phyloP scores from a whole-genome alignment of 2,797 vertebrate genomes.

The Myripristis jacobus region DNA sequence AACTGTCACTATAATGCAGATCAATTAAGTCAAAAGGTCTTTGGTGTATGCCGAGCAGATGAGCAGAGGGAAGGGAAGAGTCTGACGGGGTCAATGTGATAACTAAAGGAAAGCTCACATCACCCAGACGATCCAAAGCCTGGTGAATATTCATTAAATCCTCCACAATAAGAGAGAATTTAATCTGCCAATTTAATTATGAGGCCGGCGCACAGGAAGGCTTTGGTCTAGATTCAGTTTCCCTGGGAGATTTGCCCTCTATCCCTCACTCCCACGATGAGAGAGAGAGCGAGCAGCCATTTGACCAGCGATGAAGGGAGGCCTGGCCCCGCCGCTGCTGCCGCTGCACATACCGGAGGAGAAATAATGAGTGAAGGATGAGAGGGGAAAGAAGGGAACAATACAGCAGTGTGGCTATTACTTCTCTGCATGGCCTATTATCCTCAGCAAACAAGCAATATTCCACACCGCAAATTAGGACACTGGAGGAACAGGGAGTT shows the following conservation, averaged over 20 bases:
- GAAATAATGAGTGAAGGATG: slow-evolving; percentile 71
- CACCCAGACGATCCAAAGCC: slow-evolving; percentile 60
- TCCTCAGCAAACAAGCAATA: slow-evolving; percentile 70
- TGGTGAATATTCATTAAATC: slow-evolving; percentile 80
- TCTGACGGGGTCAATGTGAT: slow-evolving; percentile 65
- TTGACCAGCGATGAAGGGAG: slow-evolving; percentile 57
- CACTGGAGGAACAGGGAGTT: slow-evolving; percentile 53
- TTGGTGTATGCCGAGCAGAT: slow-evolving; percentile 21
- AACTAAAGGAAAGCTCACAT: slow-evolving; percentile 64
- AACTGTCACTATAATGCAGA: slow-evolving; percentile 36
- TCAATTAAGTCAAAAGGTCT: slow-evolving; percentile 60
- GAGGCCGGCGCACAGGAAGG: slow-evolving; percentile 71
- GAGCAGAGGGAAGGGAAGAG: slow-evolving; percentile 58
- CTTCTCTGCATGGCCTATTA: slow-evolving; percentile 63
- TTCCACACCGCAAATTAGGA: slow-evolving; percentile 69
- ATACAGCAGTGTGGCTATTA: slow-evolving; percentile 46
- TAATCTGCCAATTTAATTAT: slow-evolving; percentile 82
- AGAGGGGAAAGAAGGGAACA: slow-evolving; percentile 47
- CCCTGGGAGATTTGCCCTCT: slow-evolving; percentile 68
- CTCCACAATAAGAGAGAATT: slow-evolving; percentile 73
- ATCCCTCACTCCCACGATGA: slow-evolving; percentile 65
- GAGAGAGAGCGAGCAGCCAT: slow-evolving; percentile 30
- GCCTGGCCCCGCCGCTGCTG: slow-evolving; percentile 31
- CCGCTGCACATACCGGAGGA: slow-evolving; percentile 29
- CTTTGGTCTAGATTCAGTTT: slow-evolving; percentile 73